A percentile compares a stretch with the other conserved stretches of the same genome.
phyloP scores from a whole-genome alignment of 2,888 invertebrate species.

The Camptogramma bilineatum region DNA sequence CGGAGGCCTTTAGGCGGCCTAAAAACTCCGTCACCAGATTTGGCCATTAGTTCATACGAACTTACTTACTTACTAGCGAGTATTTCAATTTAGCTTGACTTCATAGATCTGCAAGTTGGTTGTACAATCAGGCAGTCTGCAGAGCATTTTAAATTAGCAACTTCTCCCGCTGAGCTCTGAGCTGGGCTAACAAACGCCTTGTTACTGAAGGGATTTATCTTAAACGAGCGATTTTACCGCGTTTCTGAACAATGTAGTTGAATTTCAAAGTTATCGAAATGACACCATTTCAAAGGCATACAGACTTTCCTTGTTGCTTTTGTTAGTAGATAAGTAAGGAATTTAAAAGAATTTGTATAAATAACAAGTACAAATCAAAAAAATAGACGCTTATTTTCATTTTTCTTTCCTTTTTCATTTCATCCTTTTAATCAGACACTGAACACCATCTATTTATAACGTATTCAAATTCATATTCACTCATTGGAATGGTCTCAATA shows the following conservation, averaged over 20 bases:
- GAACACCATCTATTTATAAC: no score
- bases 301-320: not conserved
- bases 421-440: no score
- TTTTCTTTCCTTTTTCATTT: no score
- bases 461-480: no score
- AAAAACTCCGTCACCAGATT: no score
- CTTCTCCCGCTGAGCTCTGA: slow-evolving; percentile 50
- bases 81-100: not conserved
- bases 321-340: no score
- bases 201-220: slow-evolving; percentile 65
- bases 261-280: slow-evolving; percentile 13
- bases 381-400: no score
- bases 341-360: not conserved
- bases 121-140: slow-evolving; percentile 21
- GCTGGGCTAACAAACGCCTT: slow-evolving; percentile 67
- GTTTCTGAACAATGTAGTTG: slow-evolving; percentile 20
- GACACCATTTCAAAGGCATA: not conserved
- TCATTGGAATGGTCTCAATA: no score
- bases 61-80: no score
- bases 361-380: not conserved
- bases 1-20: no score
- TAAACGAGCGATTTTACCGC: slow-evolving; percentile 50
- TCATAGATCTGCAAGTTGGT: not conserved
- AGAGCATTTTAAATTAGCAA: slow-evolving; percentile 65
- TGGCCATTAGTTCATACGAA: no score